Conservation (phyloP, 2,888 invertebrate genomes). For the Patella pellucida region DNA sequence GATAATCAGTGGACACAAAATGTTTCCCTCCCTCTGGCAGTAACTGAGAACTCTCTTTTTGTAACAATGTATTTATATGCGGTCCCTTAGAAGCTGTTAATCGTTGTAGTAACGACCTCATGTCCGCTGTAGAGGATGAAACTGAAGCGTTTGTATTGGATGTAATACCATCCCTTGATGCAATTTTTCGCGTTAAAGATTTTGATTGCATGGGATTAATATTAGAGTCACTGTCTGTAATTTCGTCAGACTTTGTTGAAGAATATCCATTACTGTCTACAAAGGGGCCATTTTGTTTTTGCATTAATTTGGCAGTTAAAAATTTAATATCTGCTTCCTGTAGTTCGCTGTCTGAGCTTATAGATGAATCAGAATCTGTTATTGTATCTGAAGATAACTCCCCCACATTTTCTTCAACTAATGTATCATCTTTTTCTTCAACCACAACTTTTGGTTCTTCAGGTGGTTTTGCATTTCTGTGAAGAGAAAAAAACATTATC, state of each 20-base stretch:
- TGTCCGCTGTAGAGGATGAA: constrained; percentile 29
- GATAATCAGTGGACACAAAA: constrained; percentile 18
- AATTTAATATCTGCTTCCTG: background rate
- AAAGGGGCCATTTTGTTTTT: background rate
- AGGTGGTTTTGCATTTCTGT: background rate
- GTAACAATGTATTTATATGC: background rate
- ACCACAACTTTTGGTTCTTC: background rate
- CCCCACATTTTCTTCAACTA: constrained; percentile 14
- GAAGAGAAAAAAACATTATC: too few species aligned
- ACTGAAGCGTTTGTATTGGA: constrained; percentile 11
- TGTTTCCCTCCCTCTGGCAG: constrained; percentile 26
- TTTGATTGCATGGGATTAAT: constrained; percentile 26
- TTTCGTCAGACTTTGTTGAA: too few species aligned
- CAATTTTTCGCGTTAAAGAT: constrained; percentile 37
- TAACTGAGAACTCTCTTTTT: background rate
- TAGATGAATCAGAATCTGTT: constrained; percentile 20
- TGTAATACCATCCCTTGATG: constrained; percentile 20
- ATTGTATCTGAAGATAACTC: constrained; percentile 23
- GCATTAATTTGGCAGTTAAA: background rate
- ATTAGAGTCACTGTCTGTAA: background rate
- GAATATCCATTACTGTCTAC: background rate
- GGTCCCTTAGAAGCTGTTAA: constrained; percentile 28
- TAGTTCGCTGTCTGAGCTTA: background rate
- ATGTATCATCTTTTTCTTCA: constrained; percentile 16
- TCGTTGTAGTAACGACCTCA: constrained; percentile 30